Conservation (phyloP, 2,797 vertebrate species). For the Squalus acanthias region DNA sequence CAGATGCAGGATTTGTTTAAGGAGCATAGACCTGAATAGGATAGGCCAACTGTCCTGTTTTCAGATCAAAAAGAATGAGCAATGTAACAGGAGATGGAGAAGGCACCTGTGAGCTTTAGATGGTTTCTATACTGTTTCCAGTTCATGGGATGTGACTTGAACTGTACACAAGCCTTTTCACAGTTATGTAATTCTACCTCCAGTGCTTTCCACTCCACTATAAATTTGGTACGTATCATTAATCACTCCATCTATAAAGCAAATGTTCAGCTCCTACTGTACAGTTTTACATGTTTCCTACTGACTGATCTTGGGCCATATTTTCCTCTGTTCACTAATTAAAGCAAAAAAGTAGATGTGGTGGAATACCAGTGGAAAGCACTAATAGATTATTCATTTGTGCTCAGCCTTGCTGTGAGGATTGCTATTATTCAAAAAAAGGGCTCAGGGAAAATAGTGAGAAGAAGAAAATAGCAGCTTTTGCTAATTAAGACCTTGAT, state of each 20-base stretch:
- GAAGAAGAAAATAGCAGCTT: background rate
- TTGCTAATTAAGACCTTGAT: background rate
- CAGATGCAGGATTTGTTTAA: background rate
- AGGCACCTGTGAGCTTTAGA: constrained; percentile 14
- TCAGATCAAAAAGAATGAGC: background rate
- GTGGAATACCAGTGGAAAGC: background rate
- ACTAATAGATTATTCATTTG: background rate
- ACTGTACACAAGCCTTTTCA: background rate
- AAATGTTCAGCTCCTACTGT: background rate
- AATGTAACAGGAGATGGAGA: background rate
- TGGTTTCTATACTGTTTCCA: constrained; percentile 9
- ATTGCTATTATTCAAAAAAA: background rate
- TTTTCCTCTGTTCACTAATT: background rate
- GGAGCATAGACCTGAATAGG: background rate
- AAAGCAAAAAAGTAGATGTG: background rate
- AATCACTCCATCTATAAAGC: constrained; percentile 25
- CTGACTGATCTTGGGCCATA: background rate
- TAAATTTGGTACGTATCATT: background rate
- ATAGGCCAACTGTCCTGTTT: background rate
- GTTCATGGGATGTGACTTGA: constrained; percentile 13
- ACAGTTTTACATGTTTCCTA: background rate
- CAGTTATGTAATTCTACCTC: constrained; percentile 19
- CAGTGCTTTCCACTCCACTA: constrained; percentile 2
- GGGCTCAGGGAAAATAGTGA: background rate
- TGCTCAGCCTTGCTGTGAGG: background rate